Evolutionary conservation across 2,113 vertebrate genomes (phyloP), one percentile per base, ranked within the genome.

Genomic region (Pseudolaguvia tuberculata): DNA sequence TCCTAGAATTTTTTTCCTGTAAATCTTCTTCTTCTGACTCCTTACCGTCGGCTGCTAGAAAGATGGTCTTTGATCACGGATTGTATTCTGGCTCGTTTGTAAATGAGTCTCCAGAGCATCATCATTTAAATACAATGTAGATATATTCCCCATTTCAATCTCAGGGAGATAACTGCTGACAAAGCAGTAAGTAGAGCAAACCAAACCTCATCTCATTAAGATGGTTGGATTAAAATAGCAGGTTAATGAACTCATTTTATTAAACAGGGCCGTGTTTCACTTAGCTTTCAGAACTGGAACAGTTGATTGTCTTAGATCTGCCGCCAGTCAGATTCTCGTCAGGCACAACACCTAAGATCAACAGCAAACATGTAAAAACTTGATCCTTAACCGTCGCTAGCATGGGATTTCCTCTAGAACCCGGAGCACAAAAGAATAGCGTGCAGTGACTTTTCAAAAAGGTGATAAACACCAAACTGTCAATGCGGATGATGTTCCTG

Each of bases 181-280:
- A 63, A 63, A 17, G n/a, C 31, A 39, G 4, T 62, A 62, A 62
- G 35, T 62, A 31, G 42, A 65, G 62, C 62, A 47, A 25, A 25
- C 18, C 29, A 35, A 35, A 35, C 8, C 58, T 62, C 5, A 21
- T 42, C 39, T 42, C 39, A 42, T 42, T 42, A 42, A 62, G 35
- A 45, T 23, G 18, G 23, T 42, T 65, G 23, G n/a, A 17, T 47
- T 65, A 65, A 62, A 62, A 21, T 62, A 65, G 42, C 8, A 25
- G 14, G 23, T 47, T 65, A 65, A 65, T 25, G 21, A 25, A 29
- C 45, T 50, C 10, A 50, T 67, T 29, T 50, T 18, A 50, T 50
- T 18, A 50, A 48, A 50, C 23, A 67, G 27, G 63, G 63, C 10
- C 23, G 20, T 17, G 13, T 63, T 42, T 45, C 45, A 23, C 45